These are phyloP conservation scores for Odocoileus hemionus DNA, from an alignment of 2,113 vertebrate genomes.

Conservation along the genomic window DNA sequence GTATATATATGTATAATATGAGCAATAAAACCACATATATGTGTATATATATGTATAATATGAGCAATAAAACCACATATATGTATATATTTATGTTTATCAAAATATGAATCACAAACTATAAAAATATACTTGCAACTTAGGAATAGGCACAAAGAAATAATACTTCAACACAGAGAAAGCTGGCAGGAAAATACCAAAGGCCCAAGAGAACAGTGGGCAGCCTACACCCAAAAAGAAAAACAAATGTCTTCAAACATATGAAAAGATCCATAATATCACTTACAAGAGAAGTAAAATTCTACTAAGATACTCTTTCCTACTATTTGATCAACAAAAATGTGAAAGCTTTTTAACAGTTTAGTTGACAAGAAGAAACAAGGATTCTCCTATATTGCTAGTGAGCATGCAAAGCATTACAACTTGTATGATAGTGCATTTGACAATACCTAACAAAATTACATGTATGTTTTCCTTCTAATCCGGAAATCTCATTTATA, in stretches of 20 bases:
- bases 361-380: not conserved
- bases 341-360: not conserved
- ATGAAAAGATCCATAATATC: not conserved
- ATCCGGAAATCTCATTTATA: not conserved
- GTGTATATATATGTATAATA: not conserved
- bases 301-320: not conserved
- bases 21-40: not conserved
- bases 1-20: not conserved
- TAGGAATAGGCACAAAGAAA: not conserved
- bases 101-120: not conserved
- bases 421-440: not conserved
- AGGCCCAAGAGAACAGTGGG: not conserved
- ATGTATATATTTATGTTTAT: not conserved
- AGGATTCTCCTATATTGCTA: not conserved
- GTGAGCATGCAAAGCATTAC: not conserved
- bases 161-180: not conserved
- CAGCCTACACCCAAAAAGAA: not conserved
- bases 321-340: not conserved
- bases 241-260: not conserved
- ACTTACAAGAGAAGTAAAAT: not conserved
- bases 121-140: not conserved
- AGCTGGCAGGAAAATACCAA: not conserved
- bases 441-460: not conserved
- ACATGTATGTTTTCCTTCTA: not conserved
- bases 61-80: not conserved